A percentile compares a stretch with the other conserved stretches of the same genome.
These are phyloP conservation scores for Ridgeia piscesae DNA, from an alignment of 1,140 invertebrate genomes.

Conservation along the genomic window DNA sequence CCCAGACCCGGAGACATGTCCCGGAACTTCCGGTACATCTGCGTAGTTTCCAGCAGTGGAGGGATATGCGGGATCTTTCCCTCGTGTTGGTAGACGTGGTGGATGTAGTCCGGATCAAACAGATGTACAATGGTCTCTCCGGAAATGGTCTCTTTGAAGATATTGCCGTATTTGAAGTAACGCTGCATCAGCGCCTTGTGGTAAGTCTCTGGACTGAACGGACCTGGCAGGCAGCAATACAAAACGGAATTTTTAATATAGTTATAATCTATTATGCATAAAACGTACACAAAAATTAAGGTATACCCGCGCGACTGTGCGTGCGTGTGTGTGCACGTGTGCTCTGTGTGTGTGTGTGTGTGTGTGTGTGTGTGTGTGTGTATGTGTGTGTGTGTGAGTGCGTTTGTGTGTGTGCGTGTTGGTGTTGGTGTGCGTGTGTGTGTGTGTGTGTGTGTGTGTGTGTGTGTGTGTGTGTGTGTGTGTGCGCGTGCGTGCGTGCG, in stretches of 20 bases:
- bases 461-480: too few species aligned
- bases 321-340: too few species aligned
- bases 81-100: slow-evolving; percentile 56
- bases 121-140: slow-evolving; percentile 55
- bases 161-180: slow-evolving; percentile 50
- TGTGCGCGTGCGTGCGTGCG: too few species aligned
- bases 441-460: too few species aligned
- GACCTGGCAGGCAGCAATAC: slow-evolving; percentile 30
- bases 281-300: background rate
- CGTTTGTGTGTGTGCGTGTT: too few species aligned
- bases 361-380: too few species aligned
- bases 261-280: background rate
- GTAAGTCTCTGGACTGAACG: slow-evolving; percentile 36
- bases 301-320: too few species aligned
- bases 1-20: slow-evolving; percentile 62
- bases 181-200: slow-evolving; percentile 41
- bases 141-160: slow-evolving; percentile 51
- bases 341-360: too few species aligned
- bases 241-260: background rate
- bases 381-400: too few species aligned
- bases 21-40: slow-evolving; percentile 59
- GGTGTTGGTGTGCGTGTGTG: too few species aligned
- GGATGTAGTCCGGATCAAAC: slow-evolving; percentile 59
- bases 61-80: slow-evolving; percentile 60
- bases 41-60: slow-evolving; percentile 61